Percentiles rank a stretch among this genome's conserved stretches.
Conservation (phyloP, 1,140 invertebrate species). For the Sarcophaga bullata region DNA sequence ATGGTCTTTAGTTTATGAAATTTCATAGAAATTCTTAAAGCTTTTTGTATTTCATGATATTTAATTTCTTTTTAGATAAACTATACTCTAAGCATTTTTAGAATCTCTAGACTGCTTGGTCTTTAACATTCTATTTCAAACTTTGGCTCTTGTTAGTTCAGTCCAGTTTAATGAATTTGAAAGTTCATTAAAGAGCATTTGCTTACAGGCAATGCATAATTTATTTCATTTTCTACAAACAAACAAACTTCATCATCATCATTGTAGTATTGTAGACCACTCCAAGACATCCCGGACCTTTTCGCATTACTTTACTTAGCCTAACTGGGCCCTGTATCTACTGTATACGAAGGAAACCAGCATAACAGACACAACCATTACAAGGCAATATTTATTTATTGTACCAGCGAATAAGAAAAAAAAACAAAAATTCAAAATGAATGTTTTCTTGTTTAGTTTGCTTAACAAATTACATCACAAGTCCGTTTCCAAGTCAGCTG, state of each 20-base stretch:
- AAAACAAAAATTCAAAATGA: neutral
- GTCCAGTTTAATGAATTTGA: neutral
- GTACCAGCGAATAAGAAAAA: neutral
- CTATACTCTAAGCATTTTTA: too few species aligned
- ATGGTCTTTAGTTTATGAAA: too few species aligned
- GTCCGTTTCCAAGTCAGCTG: neutral
- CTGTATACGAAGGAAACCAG: neutral
- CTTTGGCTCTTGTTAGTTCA: too few species aligned
- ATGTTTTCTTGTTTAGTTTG: neutral
- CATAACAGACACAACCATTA: neutral
- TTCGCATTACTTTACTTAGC: neutral
- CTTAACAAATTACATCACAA: neutral
- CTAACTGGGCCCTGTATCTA: too few species aligned
- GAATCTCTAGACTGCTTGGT: too few species aligned
- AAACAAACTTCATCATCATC: neutral
- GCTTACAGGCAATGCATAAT: neutral
- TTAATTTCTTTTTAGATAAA: too few species aligned
- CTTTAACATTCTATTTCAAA: too few species aligned
- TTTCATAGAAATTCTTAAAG: too few species aligned
- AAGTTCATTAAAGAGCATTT: neutral
- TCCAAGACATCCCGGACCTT: neutral
- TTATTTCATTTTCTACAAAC: neutral
- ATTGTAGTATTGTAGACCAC: neutral
- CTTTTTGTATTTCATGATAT: too few species aligned
- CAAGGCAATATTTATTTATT: neutral